Conservation (phyloP, 2,888 invertebrate genomes). For the Piscicola geometra region DNA sequence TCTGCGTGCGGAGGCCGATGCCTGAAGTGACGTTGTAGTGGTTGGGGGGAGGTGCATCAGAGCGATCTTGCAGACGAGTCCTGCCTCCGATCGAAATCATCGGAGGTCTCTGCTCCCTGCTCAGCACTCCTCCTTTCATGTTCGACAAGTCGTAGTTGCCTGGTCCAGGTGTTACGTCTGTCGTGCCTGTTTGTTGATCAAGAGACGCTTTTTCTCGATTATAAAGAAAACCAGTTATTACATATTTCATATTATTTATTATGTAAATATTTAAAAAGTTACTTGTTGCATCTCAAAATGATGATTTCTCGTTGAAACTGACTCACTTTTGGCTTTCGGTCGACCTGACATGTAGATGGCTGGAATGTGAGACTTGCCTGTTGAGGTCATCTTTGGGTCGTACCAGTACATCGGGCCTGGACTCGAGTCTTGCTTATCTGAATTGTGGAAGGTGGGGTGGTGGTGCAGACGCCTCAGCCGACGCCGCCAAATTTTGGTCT, state of each 20-base stretch:
- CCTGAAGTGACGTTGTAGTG: slow-evolving; percentile 35
- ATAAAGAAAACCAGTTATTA: neutral
- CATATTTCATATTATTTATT: neutral
- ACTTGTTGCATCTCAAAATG: too few species aligned
- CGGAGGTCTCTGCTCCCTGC: slow-evolving; percentile 34
- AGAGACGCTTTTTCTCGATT: neutral
- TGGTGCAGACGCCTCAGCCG: too few species aligned
- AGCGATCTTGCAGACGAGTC: slow-evolving; percentile 29
- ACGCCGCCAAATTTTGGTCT: too few species aligned
- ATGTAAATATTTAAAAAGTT: too few species aligned
- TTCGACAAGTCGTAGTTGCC: slow-evolving; percentile 40
- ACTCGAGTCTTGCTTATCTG: slow-evolving; percentile 17
- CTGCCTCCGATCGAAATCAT: slow-evolving; percentile 37
- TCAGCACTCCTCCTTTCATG: slow-evolving; percentile 36
- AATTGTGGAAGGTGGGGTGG: too few species aligned
- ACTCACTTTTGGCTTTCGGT: slow-evolving; percentile 34
- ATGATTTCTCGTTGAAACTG: neutral
- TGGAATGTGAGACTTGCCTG: slow-evolving; percentile 35
- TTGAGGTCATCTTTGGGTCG: slow-evolving; percentile 36
- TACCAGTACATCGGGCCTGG: slow-evolving; percentile 39
- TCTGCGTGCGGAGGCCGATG: slow-evolving; percentile 32
- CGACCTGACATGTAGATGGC: slow-evolving; percentile 36
- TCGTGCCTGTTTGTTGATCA: slow-evolving; percentile 3
- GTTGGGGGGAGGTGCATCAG: slow-evolving; percentile 42
- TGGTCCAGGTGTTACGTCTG: slow-evolving; percentile 41